These are phyloP conservation scores for Picus viridis DNA, from an alignment of 2,797 vertebrate species.

Conservation along the genomic window DNA sequence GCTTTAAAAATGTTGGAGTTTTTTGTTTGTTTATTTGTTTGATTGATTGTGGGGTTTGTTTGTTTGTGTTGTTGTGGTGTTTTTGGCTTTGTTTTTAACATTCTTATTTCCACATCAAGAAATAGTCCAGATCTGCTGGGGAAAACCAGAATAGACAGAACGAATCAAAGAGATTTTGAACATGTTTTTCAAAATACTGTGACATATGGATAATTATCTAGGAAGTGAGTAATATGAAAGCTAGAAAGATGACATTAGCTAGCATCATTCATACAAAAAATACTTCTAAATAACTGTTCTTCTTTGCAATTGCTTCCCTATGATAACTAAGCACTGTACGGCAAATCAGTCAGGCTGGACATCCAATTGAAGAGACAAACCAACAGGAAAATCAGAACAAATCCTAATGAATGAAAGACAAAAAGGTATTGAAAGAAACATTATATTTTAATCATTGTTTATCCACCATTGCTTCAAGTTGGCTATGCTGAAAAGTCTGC, in stretches of 20 bases:
- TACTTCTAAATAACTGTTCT: conserved; percentile 1
- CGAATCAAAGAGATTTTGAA: neutral
- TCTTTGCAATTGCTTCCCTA: neutral
- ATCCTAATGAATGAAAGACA: neutral
- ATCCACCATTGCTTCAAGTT: neutral
- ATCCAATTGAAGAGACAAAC: neutral
- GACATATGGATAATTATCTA: conserved; percentile 31
- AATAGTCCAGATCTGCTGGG: neutral
- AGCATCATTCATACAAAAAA: neutral
- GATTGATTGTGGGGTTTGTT: too few relatives aligned
- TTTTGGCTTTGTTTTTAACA: neutral
- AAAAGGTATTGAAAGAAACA: neutral
- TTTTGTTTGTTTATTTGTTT: too few relatives aligned
- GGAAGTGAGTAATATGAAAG: conserved; percentile 12
- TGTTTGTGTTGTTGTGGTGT: too few relatives aligned
- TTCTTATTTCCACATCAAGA: neutral
- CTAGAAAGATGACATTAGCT: neutral
- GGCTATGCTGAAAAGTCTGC: neutral
- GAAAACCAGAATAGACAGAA: neutral
- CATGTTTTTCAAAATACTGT: conserved; percentile 14
- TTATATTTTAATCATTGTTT: neutral
- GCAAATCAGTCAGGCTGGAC: neutral
- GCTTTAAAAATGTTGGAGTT: neutral
- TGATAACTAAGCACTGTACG: neutral
- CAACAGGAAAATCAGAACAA: neutral